A percentile compares a stretch with the other conserved stretches of the same genome.
These are phyloP conservation scores for Uromys caudimaculatus DNA, from an alignment of 2,797 vertebrate genomes.

Conservation along the genomic window DNA sequence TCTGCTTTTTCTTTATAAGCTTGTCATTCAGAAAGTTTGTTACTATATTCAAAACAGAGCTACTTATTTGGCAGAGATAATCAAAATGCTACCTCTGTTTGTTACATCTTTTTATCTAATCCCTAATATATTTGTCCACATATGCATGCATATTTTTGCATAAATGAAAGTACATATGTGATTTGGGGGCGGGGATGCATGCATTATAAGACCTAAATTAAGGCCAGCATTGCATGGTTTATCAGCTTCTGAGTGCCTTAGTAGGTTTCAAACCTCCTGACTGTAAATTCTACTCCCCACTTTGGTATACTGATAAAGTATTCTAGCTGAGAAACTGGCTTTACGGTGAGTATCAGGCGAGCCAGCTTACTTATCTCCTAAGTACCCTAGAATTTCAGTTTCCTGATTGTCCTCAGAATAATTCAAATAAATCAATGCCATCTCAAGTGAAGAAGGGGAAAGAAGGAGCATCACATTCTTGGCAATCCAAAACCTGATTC, in stretches of 20 bases:
- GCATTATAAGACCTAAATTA: background rate
- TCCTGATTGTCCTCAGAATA: background rate
- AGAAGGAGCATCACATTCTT: background rate
- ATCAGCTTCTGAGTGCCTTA: background rate
- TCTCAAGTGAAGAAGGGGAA: background rate
- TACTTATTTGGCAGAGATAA: slow-evolving; percentile 34
- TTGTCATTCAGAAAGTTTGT: background rate
- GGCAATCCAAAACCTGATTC: background rate
- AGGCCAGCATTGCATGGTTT: background rate
- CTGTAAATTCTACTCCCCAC: background rate
- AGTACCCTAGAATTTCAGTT: background rate
- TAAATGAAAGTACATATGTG: background rate
- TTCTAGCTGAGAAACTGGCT: background rate
- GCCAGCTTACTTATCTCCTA: background rate
- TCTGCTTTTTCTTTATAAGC: background rate
- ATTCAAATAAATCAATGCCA: background rate
- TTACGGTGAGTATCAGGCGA: background rate
- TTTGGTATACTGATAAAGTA: background rate
- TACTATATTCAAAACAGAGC: background rate
- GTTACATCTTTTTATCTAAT: slow-evolving; percentile 30
- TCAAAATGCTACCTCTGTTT: slow-evolving; percentile 9
- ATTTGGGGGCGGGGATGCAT: background rate
- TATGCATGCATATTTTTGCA: slow-evolving; percentile 6
- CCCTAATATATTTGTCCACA: background rate
- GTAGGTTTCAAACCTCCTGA: background rate